phyloP scores from a whole-genome alignment of 2,888 invertebrate genomes.

The Eupithecia exiguata region DNA sequence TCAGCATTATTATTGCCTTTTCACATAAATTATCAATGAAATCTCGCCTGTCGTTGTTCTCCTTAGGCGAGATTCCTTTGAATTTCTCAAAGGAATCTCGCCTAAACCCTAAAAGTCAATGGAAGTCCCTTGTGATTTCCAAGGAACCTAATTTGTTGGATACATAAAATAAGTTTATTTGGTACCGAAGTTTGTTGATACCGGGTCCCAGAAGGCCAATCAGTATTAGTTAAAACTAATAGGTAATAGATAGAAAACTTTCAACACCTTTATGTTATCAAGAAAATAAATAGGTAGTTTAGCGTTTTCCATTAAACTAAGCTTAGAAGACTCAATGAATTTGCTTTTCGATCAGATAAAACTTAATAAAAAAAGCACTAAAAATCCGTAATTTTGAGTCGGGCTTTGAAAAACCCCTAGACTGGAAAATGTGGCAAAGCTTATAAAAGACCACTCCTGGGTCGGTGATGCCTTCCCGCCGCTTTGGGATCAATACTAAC shows the following conservation, averaged over 20 bases:
- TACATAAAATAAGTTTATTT: not conserved
- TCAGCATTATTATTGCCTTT: no score
- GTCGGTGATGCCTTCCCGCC: no score
- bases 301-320: not conserved
- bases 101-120: no score
- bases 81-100: not conserved
- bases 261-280: not conserved
- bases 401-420: no score
- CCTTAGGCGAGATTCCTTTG: not conserved
- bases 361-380: no score
- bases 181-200: slow-evolving; percentile 9
- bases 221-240: slow-evolving; percentile 3
- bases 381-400: no score
- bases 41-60: no score
- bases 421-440: no score
- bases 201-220: slow-evolving; percentile 11
- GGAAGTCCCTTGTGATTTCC: not conserved
- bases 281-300: not conserved
- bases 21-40: no score
- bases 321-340: no score
- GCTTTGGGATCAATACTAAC: slow-evolving; percentile 89
- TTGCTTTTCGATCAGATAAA: no score
- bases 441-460: no score
- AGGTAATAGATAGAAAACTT: not conserved
- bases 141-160: not conserved